A percentile compares a stretch with the other conserved stretches of the same genome.
phyloP scores from a whole-genome alignment of 1,140 invertebrate species.

The Tetragnatha versicolor region DNA sequence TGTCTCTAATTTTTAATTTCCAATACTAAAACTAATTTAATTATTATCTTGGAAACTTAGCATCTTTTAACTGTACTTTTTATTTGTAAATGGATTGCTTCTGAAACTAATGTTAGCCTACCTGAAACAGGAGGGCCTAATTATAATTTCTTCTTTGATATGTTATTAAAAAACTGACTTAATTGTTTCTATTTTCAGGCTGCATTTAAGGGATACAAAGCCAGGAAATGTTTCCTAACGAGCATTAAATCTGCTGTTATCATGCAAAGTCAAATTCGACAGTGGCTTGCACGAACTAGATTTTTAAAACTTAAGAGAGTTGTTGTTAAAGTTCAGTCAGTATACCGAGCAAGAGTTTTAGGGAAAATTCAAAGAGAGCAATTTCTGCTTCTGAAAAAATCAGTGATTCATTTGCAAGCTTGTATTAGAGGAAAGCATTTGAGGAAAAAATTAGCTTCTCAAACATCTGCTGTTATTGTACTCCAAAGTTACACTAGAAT shows the following conservation, averaged over 20 bases:
- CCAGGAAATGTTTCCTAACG: not conserved
- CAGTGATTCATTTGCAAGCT: not conserved
- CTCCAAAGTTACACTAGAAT: constrained; percentile 15
- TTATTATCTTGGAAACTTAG: no score
- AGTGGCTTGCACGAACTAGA: not conserved
- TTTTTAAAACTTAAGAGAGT: constrained; percentile 11
- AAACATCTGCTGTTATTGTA: constrained; percentile 2
- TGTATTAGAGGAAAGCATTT: not conserved
- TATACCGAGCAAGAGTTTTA: constrained; percentile 5
- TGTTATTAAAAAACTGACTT: no score
- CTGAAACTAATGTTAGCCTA: no score
- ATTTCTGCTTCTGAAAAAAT: not conserved
- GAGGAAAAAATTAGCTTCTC: not conserved
- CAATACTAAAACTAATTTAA: no score
- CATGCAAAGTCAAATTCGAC: not conserved
- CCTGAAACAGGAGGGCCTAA: no score
- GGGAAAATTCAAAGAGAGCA: not conserved
- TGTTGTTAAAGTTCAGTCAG: not conserved
- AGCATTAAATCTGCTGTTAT: not conserved
- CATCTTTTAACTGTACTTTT: no score
- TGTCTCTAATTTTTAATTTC: no score
- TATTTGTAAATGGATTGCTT: no score
- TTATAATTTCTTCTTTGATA: no score
- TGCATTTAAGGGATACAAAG: not conserved
- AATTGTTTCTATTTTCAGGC: constrained; percentile 9